Base-by-base conservation (phyloP, 2,888 invertebrate genomes). In the Spatulosminthurus flaviceps region DNA sequence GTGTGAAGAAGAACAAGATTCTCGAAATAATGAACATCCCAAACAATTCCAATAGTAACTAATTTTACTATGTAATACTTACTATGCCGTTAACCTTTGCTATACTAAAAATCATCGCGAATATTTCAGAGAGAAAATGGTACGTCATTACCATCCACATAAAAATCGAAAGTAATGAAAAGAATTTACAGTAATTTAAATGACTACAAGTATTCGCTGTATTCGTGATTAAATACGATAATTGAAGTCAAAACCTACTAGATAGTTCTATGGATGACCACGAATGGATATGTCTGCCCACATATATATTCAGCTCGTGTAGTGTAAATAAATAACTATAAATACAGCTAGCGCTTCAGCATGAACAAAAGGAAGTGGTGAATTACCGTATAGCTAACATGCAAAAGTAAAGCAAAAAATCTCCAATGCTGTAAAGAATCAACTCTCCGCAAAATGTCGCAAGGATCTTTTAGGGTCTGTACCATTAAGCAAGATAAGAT, bases 241-340 rank as follows among this genome's bases (percentile, higher is more conserved):
- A 51, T 19, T 51, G 4, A 51, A 51, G 51, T 51, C 51, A 51
- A n/a, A 51, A 51, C 51, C 51, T 51, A 51, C 16, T 51, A 51
- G 51, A 16, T 51, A 51, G 51, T 19, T 51, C 4, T 51, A 51
- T 11, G 34, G 9, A 60, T 9, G 41, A 24, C 19, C 61, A 75
- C 21, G 41, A 19, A 75, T 34, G 22, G 22, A 61, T 64, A 75
- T 73, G 21, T 61, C 29, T 64, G 64, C 28, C 61, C 60, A 64
- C 60, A 61, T 74, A n/a, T n/a, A n/a, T n/a, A 64, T 29, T 74
- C 74, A 74, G 61, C 74, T 74, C 64, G 64, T 74, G 64, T 74
- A 5, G 51, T 51, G 51, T 51, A 51, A 51, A 51, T 51, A 64
- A 34, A n/a, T 73, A 74, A 74, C 74, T 28, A 21, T 74, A n/a